Conservation (phyloP, 2,888 invertebrate species). For the Sclerodermus sp. region DNA sequence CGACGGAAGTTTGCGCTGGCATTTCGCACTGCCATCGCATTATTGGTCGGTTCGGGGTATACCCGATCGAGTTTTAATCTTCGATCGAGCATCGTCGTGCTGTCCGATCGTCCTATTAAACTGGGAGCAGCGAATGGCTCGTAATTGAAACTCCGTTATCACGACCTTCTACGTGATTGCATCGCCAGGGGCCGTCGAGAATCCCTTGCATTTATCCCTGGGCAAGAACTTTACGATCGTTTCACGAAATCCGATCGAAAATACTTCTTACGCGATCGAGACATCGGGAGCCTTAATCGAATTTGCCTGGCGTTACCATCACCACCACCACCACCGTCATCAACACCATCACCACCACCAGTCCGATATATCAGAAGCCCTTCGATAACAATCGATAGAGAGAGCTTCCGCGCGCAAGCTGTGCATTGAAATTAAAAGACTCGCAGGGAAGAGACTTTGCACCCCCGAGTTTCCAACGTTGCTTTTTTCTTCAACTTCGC, state of each 20-base stretch:
- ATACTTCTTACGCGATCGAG: conserved; percentile 15
- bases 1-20: too few relatives aligned
- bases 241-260: conserved; percentile 19
- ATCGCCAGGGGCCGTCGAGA: conserved; percentile 28
- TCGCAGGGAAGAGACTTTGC: conserved; percentile 18
- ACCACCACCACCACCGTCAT: too few relatives aligned
- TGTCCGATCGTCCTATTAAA: conserved; percentile 25
- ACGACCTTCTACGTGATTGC: conserved; percentile 53
- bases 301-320: too few relatives aligned
- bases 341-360: too few relatives aligned
- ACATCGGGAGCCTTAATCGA: conserved; percentile 26
- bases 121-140: conserved; percentile 25
- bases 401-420: conserved; percentile 22
- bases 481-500: conserved; percentile 44
- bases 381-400: too few relatives aligned
- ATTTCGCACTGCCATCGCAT: too few relatives aligned
- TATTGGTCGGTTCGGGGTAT: too few relatives aligned
- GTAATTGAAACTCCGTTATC: conserved; percentile 57
- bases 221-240: conserved; percentile 32
- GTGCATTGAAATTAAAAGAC: too few relatives aligned
- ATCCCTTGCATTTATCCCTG: conserved; percentile 29
- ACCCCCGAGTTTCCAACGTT: conserved; percentile 14
- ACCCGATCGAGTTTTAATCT: conserved; percentile 30
- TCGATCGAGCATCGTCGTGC: too few relatives aligned
- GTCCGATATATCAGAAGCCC: too few relatives aligned